Conservation (phyloP, 2,797 vertebrate species). For the Melanotaenia trifasciata region DNA sequence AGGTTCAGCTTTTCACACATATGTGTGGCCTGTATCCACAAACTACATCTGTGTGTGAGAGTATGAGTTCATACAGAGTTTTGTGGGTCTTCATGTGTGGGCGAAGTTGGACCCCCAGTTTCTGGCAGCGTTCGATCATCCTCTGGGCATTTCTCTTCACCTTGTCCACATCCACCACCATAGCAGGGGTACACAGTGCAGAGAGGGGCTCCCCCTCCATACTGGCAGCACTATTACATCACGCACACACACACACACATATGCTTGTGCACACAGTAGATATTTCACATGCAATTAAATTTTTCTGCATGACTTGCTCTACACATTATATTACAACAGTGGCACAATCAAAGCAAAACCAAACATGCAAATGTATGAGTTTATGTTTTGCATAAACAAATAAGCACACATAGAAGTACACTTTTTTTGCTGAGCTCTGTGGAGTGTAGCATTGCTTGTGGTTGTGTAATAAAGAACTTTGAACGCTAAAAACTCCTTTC, state of each 20-base stretch:
- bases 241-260: slow-evolving; percentile 14
- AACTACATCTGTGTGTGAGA: not conserved
- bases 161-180: slow-evolving; percentile 81
- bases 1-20: not conserved
- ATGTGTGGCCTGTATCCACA: not conserved
- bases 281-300: slow-evolving; percentile 55
- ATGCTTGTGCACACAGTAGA: slow-evolving; percentile 12
- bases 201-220: slow-evolving; percentile 71
- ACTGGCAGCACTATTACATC: slow-evolving; percentile 4
- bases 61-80: slow-evolving; percentile 78
- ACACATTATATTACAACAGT: not conserved
- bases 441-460: not conserved
- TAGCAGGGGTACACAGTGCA: slow-evolving; percentile 80
- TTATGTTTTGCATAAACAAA: not conserved
- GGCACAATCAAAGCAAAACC: not conserved
- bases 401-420: not conserved
- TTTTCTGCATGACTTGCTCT: slow-evolving; percentile 43
- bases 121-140: slow-evolving; percentile 81
- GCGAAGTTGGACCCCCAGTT: slow-evolving; percentile 83
- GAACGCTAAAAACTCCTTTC: not conserved
- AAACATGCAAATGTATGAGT: not conserved
- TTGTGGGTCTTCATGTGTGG: slow-evolving; percentile 92
- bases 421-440: not conserved
- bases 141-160: slow-evolving; percentile 79
- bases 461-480: slow-evolving; percentile 29